Conservation (phyloP, 2,113 vertebrate species). For the Nasalis larvatus region DNA sequence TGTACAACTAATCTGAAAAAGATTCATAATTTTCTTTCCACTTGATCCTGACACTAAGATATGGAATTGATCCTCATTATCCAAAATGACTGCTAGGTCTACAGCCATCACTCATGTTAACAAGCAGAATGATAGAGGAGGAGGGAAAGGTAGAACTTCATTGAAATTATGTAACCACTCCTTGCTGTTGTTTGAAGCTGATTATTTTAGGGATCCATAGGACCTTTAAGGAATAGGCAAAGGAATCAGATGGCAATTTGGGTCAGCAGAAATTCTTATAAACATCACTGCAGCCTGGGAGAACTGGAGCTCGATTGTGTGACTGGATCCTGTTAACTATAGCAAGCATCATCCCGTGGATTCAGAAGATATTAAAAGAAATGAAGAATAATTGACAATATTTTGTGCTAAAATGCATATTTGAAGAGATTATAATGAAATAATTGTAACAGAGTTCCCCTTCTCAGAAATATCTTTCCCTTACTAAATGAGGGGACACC, state of each 20-base stretch:
- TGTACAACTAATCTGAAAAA: background rate
- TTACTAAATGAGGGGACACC: background rate
- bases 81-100: background rate
- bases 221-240: background rate
- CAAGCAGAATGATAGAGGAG: background rate
- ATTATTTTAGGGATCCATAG: background rate
- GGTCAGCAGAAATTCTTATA: background rate
- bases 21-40: background rate
- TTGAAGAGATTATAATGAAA: background rate
- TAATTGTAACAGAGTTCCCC: background rate
- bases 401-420: background rate
- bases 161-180: background rate
- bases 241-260: background rate
- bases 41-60: background rate
- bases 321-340: background rate
- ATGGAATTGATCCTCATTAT: background rate
- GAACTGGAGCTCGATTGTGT: background rate
- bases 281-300: background rate
- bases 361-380: background rate
- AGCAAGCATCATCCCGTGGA: background rate
- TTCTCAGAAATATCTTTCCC: background rate
- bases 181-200: background rate
- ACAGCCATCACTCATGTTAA: background rate
- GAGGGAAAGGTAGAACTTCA: background rate
- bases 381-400: background rate